These are phyloP conservation scores for Isotomurus palustris DNA, from an alignment of 2,888 invertebrate genomes.

Conservation along the genomic window DNA sequence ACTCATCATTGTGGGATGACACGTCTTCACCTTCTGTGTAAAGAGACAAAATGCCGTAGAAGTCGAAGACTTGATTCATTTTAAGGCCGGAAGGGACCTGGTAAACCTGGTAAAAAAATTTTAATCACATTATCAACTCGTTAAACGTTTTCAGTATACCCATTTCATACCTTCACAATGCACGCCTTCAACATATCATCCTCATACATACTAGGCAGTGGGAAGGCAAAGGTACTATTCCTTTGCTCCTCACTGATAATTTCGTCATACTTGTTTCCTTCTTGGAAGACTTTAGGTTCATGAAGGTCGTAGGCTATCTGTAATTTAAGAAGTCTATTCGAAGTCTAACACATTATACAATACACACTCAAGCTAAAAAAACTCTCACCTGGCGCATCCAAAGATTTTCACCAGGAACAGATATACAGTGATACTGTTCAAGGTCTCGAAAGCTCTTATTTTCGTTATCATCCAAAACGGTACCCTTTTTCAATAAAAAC, in stretches of 20 bases:
- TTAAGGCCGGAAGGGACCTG: too few species aligned
- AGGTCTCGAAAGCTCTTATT: neutral
- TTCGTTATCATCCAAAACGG: too few species aligned
- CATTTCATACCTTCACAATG: neutral
- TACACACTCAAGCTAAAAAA: neutral
- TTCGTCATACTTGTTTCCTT: too few species aligned
- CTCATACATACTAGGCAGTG: neutral
- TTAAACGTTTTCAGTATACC: neutral
- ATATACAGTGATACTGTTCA: conserved; percentile 8
- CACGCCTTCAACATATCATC: neutral
- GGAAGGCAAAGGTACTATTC: neutral
- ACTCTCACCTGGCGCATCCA: conserved; percentile 13
- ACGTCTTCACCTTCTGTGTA: neutral
- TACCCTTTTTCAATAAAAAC: too few species aligned
- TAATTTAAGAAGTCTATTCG: too few species aligned
- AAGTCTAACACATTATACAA: too few species aligned
- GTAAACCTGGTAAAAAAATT: too few species aligned
- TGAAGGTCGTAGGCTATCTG: too few species aligned
- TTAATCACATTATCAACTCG: too few species aligned
- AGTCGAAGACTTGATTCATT: neutral
- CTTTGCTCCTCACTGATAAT: neutral
- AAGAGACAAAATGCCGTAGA: neutral
- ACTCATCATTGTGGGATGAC: neutral
- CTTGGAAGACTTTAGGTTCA: too few species aligned
- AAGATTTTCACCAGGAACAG: conserved; percentile 20